Evolutionary conservation across 2,113 vertebrate genomes (phyloP), one percentile per base, ranked within the genome.

Genomic region (Ascaphus truei): DNA sequence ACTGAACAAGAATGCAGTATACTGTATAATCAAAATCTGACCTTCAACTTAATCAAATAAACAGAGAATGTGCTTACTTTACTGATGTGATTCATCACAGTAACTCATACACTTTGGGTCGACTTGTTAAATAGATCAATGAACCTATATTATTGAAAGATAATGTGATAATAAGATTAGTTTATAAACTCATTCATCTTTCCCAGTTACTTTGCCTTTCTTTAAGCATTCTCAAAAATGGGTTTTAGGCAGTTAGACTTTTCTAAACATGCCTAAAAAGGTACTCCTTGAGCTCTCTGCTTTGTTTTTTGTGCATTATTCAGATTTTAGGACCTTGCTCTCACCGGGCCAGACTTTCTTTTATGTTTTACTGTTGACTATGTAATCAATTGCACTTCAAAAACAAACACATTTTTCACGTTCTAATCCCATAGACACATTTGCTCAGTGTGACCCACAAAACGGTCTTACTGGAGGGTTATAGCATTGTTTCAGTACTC

Each of bases 101-200:
- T 86, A 84, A 87, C 78, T 73, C 79, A 86, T 86, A 90, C 85
- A 83, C 86, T 86, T 80, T 65, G 77, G 82, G 83, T 87, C 81
- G 86, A 79, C 79, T 74, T 84, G 75, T 84, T 87, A 73, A 29
- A 53, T 75, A 22, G 36, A 89, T 88, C 85, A 89, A 83, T 86
- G 80, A 79, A 78, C 83, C 84, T 85, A 84, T 86, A 77, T 85
- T 85, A 88, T 81, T 83, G 76, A 86, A 86, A 85, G 83, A 85
- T 85, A 85, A 87, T 85, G 79, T 78, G 84, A 84, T 80, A 80
- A 75, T 78, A 78, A 85, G 75, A 62, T 83, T 75, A 51, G 37
- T 37, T 52, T 60, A 58, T 50, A 50, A 57, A 57, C 41, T 36
- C 13, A 20, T 7, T 48, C 30, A 26, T n/a, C 41, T 36, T 59